These are phyloP conservation scores for Grallaria varia DNA, from an alignment of 2,113 vertebrate genomes.

Conservation along the genomic window DNA sequence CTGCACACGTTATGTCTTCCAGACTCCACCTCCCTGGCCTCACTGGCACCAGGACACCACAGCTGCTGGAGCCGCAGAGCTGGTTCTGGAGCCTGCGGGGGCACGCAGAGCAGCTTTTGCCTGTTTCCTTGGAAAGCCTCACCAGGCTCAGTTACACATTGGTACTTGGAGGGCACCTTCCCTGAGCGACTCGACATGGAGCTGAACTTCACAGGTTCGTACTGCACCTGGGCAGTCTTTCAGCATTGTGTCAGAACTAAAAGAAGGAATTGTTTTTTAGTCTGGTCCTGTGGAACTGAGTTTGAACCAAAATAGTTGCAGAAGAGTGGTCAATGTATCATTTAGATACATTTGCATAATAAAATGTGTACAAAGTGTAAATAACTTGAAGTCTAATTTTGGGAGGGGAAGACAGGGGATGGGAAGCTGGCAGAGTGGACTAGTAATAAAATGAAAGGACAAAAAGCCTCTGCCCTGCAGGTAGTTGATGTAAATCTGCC, in stretches of 20 bases:
- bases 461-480: neutral
- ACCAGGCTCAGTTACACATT: neutral
- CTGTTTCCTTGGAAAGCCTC: neutral
- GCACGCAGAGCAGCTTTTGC: neutral
- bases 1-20: conserved; percentile 9
- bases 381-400: neutral
- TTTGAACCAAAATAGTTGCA: neutral
- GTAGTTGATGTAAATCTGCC: neutral
- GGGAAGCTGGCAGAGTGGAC: neutral
- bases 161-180: neutral
- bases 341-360: neutral
- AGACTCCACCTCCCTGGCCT: conserved; percentile 6
- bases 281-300: neutral
- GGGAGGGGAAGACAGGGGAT: neutral
- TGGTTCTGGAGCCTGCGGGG: conserved; percentile 47
- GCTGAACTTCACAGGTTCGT: neutral
- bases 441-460: neutral
- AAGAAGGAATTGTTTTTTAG: neutral
- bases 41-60: neutral
- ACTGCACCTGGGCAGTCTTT: neutral
- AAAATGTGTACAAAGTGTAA: neutral
- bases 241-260: neutral
- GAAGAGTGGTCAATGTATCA: neutral
- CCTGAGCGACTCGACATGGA: neutral
- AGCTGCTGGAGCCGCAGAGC: neutral